These are phyloP conservation scores for Sander lucioperca DNA, from an alignment of 2,113 vertebrate genomes.

Conservation along the genomic window DNA sequence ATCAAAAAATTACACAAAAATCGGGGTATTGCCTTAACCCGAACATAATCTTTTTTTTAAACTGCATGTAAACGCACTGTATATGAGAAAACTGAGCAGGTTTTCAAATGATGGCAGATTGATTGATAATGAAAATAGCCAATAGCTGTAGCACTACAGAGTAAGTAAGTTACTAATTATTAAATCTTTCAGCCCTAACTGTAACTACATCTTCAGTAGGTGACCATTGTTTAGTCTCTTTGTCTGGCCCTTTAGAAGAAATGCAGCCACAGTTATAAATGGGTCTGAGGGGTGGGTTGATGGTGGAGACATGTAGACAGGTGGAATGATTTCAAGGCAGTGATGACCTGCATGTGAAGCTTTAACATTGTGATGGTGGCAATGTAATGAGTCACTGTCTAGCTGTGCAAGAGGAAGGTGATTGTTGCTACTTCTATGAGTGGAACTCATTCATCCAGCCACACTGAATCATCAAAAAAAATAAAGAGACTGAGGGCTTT, in stretches of 20 bases:
- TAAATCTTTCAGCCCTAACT: not conserved
- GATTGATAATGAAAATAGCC: not conserved
- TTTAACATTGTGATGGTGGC: slow-evolving; percentile 36
- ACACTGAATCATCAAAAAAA: slow-evolving; percentile 58
- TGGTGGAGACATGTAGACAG: slow-evolving; percentile 31
- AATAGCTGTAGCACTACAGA: not conserved
- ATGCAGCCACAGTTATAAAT: slow-evolving; percentile 3
- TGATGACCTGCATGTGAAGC: slow-evolving; percentile 15
- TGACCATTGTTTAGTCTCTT: not conserved
- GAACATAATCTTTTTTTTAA: too few species aligned
- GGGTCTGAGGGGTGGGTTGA: not conserved
- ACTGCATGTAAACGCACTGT: too few species aligned
- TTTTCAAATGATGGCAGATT: not conserved
- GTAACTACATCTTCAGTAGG: not conserved
- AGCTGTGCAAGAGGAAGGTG: slow-evolving; percentile 16
- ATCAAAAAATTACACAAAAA: too few species aligned
- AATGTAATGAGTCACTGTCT: slow-evolving; percentile 43
- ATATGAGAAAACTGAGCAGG: too few species aligned
- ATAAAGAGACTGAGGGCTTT: slow-evolving; percentile 38
- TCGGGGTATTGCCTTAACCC: too few species aligned
- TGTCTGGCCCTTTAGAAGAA: not conserved
- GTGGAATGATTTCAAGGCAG: slow-evolving; percentile 43
- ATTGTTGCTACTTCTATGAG: slow-evolving; percentile 25
- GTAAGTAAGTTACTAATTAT: not conserved
- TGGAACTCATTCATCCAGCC: slow-evolving; percentile 37